A percentile compares a stretch with the other conserved stretches of the same genome.
Evolutionary conservation across 2,113 vertebrate genomes (phyloP).

Genomic region (Labeo rohita): DNA sequence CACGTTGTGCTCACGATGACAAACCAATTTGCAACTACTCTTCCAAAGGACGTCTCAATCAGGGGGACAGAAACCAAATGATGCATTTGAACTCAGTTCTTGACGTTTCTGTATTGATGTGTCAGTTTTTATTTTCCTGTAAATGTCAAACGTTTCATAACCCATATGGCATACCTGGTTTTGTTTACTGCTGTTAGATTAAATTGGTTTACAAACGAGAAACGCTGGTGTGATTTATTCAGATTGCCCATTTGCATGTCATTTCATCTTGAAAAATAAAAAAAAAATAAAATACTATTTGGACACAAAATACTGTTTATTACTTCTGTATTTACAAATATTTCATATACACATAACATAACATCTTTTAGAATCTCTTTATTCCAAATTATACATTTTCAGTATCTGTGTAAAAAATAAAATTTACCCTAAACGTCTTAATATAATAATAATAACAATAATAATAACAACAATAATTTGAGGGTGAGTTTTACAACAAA

Average conservation of each 20-base stretch:
- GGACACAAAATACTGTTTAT: slow-evolving; percentile 54
- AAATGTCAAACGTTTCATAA: neutral
- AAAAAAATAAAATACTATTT: neutral
- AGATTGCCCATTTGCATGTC: neutral
- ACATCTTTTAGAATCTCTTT: slow-evolving; percentile 42
- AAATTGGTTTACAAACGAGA: slow-evolving; percentile 13
- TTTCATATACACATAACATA: slow-evolving; percentile 47
- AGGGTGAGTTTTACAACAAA: slow-evolving; percentile 29
- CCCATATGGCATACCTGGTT: neutral
- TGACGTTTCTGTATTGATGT: neutral
- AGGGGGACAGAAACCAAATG: neutral
- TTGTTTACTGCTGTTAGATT: neutral
- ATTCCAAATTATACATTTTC: slow-evolving; percentile 48
- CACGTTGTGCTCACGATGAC: neutral
- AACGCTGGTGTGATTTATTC: neutral
- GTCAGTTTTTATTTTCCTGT: neutral
- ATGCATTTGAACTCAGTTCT: neutral
- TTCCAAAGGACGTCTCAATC: neutral
- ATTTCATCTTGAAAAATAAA: too few relatives aligned
- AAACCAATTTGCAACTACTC: neutral
- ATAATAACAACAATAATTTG: slow-evolving; percentile 7
- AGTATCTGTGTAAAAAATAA: slow-evolving; percentile 43
- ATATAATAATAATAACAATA: slow-evolving; percentile 3
- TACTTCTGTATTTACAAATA: slow-evolving; percentile 60
- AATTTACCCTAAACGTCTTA: slow-evolving; percentile 26